phyloP scores from a whole-genome alignment of 2,888 invertebrate genomes.

The Eurytoma californica region DNA sequence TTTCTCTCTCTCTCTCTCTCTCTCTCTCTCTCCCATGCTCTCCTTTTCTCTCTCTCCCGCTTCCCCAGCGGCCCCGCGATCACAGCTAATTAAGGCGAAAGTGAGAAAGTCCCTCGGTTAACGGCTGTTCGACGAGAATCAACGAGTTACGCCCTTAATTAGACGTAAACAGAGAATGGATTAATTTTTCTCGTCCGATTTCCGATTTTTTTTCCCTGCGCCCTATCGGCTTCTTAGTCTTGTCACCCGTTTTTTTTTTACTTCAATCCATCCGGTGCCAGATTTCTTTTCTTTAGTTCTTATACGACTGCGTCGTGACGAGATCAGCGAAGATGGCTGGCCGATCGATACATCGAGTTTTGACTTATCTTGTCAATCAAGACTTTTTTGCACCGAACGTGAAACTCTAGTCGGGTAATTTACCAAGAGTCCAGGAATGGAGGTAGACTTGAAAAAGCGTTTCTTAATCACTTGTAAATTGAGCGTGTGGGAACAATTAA shows the following conservation, averaged over 20 bases:
- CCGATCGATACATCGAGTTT: slow-evolving; percentile 15
- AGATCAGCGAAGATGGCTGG: neutral
- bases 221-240: neutral
- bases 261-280: neutral
- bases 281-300: neutral
- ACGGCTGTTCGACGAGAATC: slow-evolving; percentile 11
- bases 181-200: slow-evolving; percentile 30
- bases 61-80: slow-evolving; percentile 1
- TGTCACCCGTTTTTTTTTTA: neutral
- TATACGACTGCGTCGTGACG: slow-evolving; percentile 15
- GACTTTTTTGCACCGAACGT: neutral
- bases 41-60: no score
- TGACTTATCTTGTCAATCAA: slow-evolving; percentile 34
- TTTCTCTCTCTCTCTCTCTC: neutral
- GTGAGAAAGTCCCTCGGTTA: neutral
- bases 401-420: no score
- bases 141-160: slow-evolving; percentile 43
- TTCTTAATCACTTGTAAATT: no score
- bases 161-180: slow-evolving; percentile 44
- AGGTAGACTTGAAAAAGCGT: no score
- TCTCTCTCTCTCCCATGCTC: neutral
- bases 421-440: no score
- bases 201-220: neutral
- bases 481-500: no score
- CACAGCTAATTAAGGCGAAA: slow-evolving; percentile 38